phyloP scores from a whole-genome alignment of 2,797 vertebrate genomes.

The Micrastur ruficollis region DNA sequence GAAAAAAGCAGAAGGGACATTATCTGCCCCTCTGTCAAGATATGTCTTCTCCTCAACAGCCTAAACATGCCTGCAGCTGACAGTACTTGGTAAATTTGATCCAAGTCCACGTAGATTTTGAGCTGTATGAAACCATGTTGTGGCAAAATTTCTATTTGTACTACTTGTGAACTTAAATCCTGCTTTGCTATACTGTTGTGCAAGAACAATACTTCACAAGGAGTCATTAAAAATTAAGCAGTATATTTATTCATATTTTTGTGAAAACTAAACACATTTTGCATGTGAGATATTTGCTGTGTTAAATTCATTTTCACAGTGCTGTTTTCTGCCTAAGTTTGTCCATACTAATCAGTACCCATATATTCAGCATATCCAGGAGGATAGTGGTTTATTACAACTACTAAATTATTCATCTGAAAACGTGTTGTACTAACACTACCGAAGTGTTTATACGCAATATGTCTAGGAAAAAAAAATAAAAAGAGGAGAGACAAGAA shows the following conservation, averaged over 20 bases:
- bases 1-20: background rate
- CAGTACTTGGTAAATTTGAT: background rate
- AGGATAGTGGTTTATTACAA: slow-evolving; percentile 1
- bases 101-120: background rate
- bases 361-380: background rate
- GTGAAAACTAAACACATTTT: background rate
- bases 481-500: background rate
- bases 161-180: slow-evolving; percentile 1
- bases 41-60: background rate
- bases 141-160: background rate
- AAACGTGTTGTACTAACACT: slow-evolving; percentile 33
- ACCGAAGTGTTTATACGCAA: slow-evolving; percentile 34
- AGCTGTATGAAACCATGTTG: background rate
- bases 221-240: background rate
- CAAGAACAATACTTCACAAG: background rate
- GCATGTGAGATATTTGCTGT: background rate
- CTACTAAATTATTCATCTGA: slow-evolving; percentile 53
- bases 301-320: background rate
- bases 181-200: background rate
- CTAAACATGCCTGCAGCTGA: background rate
- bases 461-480: background rate
- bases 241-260: slow-evolving; percentile 7
- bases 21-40: background rate
- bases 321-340: background rate
- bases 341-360: slow-evolving; percentile 25